Conservation (phyloP, 1,140 invertebrate species). For the Schlechtendalia chinensis region DNA sequence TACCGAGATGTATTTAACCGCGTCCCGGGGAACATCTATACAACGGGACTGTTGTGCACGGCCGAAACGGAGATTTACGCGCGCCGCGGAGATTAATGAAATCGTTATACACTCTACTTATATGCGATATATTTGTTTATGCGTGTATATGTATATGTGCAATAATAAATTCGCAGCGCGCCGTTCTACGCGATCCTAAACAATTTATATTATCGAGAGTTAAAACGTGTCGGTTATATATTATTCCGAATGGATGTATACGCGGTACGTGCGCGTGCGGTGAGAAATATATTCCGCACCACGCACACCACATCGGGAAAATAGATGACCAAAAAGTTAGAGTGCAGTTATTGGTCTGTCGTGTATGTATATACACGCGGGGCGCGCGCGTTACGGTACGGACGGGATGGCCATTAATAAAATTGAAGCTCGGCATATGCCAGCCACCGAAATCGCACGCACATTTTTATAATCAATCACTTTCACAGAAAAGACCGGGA, state of each 20-base stretch:
- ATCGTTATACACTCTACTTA: background rate
- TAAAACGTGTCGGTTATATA: constrained; percentile 35
- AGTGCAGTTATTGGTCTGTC: constrained; percentile 44
- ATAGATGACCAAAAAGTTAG: constrained; percentile 49
- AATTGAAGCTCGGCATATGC: constrained; percentile 46
- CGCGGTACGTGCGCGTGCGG: background rate
- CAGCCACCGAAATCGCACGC: constrained; percentile 35
- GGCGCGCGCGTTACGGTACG: too few species aligned
- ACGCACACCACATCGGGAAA: constrained; percentile 2
- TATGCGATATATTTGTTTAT: background rate
- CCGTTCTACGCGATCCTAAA: background rate
- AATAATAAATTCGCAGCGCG: background rate
- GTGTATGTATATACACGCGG: background rate
- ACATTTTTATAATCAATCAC: constrained; percentile 47
- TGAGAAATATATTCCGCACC: constrained; percentile 24
- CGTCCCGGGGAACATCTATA: too few species aligned
- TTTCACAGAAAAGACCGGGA: background rate
- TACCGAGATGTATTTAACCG: too few species aligned
- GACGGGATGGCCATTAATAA: constrained; percentile 42
- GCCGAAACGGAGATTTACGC: too few species aligned
- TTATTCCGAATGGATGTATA: constrained; percentile 24
- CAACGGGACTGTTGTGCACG: too few species aligned
- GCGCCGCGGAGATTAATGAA: background rate
- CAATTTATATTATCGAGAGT: constrained; percentile 37
- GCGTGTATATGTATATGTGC: background rate